Evolutionary conservation across 2,888 invertebrate genomes (phyloP).

Genomic region (Rugalucina vietnamica): DNA sequence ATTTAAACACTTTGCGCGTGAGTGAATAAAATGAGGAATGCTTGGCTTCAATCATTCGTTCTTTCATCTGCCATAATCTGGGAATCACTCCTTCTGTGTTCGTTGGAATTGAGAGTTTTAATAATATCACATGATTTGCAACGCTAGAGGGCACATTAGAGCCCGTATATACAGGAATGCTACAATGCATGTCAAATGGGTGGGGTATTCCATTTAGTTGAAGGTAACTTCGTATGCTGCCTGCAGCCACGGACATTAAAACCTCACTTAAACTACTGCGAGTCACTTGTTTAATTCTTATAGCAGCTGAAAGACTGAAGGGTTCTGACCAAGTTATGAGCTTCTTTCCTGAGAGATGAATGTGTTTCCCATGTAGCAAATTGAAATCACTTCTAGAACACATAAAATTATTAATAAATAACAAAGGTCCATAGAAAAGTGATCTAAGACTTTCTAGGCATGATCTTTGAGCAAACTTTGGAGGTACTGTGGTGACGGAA

Average conservation of each 20-base stretch:
- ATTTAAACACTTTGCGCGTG: constrained; percentile 84
- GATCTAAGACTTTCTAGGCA: constrained; percentile 81
- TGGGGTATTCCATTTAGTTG: constrained; percentile 85
- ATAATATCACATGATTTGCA: constrained; percentile 73
- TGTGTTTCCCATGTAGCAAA: constrained; percentile 81
- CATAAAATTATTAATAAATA: constrained; percentile 85
- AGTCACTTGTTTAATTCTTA: constrained; percentile 86
- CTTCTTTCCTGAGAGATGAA: constrained; percentile 78
- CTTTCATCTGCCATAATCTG: constrained; percentile 86
- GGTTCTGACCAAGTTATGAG: constrained; percentile 85
- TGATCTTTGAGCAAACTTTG: constrained; percentile 54
- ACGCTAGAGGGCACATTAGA: constrained; percentile 50
- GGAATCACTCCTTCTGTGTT: constrained; percentile 87
- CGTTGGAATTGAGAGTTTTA: constrained; percentile 84
- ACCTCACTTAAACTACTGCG: constrained; percentile 86
- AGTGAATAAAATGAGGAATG: constrained; percentile 85
- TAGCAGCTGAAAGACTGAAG: constrained; percentile 83
- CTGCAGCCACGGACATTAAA: constrained; percentile 85
- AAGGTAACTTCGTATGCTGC: constrained; percentile 85
- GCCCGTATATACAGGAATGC: constrained; percentile 78
- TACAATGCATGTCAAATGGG: constrained; percentile 85
- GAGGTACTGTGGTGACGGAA: constrained; percentile 73
- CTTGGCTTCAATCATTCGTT: constrained; percentile 85
- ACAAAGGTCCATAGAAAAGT: constrained; percentile 85
- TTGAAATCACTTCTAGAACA: constrained; percentile 84